phyloP scores from a whole-genome alignment of 35 echinoderm and acorn worm genomes.

The Amphiura filiformis region DNA sequence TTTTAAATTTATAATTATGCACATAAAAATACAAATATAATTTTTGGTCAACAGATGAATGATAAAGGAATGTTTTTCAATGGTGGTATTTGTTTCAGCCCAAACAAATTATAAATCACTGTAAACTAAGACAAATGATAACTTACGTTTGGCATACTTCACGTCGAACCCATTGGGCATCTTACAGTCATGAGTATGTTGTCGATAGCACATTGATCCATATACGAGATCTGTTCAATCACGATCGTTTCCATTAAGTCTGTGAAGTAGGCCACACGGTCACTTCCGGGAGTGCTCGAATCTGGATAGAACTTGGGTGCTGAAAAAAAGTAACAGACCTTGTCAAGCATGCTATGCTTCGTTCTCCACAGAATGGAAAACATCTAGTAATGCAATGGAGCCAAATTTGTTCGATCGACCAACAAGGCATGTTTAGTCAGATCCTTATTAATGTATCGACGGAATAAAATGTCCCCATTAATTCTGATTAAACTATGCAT shows the following conservation, averaged over 20 bases:
- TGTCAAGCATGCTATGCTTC: too few species aligned
- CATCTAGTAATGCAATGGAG: too few species aligned
- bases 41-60: neutral
- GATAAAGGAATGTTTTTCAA: neutral
- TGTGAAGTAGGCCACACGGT: neutral
- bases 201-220: neutral
- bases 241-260: neutral
- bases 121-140: neutral
- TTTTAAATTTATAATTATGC: neutral
- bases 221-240: neutral
- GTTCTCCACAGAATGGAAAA: too few species aligned
- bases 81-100: neutral
- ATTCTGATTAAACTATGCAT: too few species aligned
- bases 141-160: neutral
- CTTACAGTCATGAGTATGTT: neutral
- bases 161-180: neutral
- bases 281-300: neutral
- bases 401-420: too few species aligned
- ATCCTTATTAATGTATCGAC: too few species aligned
- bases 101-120: neutral
- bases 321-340: too few species aligned
- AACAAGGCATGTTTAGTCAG: too few species aligned
- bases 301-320: neutral
- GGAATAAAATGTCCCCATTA: too few species aligned
- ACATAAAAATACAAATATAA: neutral